phyloP scores from a whole-genome alignment of 2,888 invertebrate genomes.

The Yponomeuta evonymella region DNA sequence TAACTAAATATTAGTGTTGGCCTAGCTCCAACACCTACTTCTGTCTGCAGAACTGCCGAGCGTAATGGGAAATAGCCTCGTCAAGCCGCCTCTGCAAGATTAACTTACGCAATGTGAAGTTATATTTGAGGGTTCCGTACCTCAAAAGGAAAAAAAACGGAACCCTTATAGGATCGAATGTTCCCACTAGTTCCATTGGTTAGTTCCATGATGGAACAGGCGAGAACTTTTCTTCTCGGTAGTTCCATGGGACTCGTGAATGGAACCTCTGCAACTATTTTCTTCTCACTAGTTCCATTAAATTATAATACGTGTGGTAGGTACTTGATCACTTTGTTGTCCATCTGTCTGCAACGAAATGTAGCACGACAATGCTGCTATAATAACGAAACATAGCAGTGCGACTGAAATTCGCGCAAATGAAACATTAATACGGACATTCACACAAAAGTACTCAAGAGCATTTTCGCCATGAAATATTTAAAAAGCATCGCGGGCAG shows the following conservation, averaged over 20 bases:
- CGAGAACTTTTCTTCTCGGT: too few species aligned
- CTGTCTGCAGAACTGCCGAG: conserved; percentile 46
- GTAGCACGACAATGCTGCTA: not conserved
- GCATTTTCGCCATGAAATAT: conserved; percentile 37
- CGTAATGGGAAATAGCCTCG: conserved; percentile 45
- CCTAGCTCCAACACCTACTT: conserved; percentile 35
- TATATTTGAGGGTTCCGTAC: too few species aligned
- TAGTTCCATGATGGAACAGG: too few species aligned
- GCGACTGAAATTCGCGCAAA: not conserved
- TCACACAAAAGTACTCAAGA: conserved; percentile 20
- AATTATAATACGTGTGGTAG: too few species aligned
- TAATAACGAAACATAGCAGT: not conserved
- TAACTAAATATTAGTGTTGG: conserved; percentile 53
- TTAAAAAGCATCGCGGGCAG: conserved; percentile 30
- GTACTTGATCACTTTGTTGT: too few species aligned
- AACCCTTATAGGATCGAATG: too few species aligned
- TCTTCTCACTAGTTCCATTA: too few species aligned
- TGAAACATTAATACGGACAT: not conserved
- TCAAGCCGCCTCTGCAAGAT: conserved; percentile 33
- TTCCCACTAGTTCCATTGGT: too few species aligned
- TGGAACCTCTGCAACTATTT: too few species aligned
- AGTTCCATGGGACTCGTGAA: too few species aligned
- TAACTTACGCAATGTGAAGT: not conserved
- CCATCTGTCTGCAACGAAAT: too few species aligned
- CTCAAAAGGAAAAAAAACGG: too few species aligned